phyloP scores from a whole-genome alignment of 1,140 invertebrate species.

The Zaprionus davidi region DNA sequence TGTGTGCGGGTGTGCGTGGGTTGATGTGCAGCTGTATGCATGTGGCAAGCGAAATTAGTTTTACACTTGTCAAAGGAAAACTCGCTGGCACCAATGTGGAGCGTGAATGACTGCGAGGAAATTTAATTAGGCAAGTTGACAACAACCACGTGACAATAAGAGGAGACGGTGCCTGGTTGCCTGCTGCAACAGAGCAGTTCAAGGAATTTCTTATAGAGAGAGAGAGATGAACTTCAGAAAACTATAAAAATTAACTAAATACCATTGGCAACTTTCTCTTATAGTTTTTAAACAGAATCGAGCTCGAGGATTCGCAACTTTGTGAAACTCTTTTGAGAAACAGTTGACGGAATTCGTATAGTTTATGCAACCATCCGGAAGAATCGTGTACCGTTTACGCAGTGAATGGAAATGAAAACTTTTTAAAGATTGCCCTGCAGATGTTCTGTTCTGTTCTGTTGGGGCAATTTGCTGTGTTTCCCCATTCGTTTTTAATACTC shows the following conservation, averaged over 20 bases:
- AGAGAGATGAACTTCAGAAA: neutral
- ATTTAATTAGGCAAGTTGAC: conserved; percentile 21
- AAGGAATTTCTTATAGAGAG: neutral
- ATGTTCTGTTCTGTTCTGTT: neutral
- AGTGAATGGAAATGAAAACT: neutral
- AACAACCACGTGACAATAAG: neutral
- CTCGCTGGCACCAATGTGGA: neutral
- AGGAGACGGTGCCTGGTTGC: neutral
- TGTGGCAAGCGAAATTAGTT: conserved; percentile 7
- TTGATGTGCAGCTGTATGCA: neutral
- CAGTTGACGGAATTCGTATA: neutral
- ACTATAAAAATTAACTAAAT: neutral
- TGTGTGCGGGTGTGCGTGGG: neutral
- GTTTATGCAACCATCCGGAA: neutral
- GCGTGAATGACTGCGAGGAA: neutral
- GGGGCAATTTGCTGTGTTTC: neutral
- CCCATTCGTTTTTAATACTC: neutral
- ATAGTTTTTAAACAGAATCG: neutral
- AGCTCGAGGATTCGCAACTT: neutral
- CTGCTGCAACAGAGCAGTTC: neutral
- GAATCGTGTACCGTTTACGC: neutral
- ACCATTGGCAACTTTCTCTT: neutral
- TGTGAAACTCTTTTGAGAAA: neutral
- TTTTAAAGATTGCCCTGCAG: conserved; percentile 4
- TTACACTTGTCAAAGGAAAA: conserved; percentile 23